Evolutionary conservation across 2,797 vertebrate species (phyloP), one percentile per base, ranked within the genome.

Genomic region (Poecilia gillii): DNA sequence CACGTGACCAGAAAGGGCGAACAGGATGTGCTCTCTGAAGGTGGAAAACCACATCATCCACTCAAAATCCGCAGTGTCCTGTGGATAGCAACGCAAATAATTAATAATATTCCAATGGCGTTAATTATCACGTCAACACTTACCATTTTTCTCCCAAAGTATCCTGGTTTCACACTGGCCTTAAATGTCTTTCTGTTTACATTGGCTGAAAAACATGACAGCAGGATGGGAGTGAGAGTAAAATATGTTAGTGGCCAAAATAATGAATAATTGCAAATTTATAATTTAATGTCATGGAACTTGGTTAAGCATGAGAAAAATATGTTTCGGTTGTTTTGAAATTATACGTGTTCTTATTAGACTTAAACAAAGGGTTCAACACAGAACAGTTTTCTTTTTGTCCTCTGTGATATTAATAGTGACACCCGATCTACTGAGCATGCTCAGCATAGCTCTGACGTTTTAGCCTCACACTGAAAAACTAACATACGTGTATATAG

Each of bases 41-140:
- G 96, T 97, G 73, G 96, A 97, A 91, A 99, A 99, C 99, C 99
- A 99, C 98, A 99, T 99, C 90, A 97, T 93, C 99, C 99, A 99
- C 89, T 99, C 98, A 0, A 97, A 96, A 87, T 99, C 99, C 0
- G 97, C 97, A 0, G 95, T 94, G 0, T 99, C 99, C 99, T 99
- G 94, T 0, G 68, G 36, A 83, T 0, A 39, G 72, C 18, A 0
- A 1, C 64, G 55, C 0, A 57, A 33, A 31, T 2, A 20, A 46
- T 46, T 2, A 49, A 68, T 47, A 57, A 1, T 51, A 23, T 73
- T 49, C 41, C 3, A 45, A 66, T 11, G 43, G 0, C 23, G 4
- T 36, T 8, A 73, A 68, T 25, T 4, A 8, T 66, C 41, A 68
- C 8, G 3, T 64, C 46, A 74, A 41, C 33, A 49, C 96, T 97